Evolutionary conservation across 1,140 invertebrate species (phyloP), one percentile per base, ranked within the genome.

Genomic region (Colletes latitarsis): DNA sequence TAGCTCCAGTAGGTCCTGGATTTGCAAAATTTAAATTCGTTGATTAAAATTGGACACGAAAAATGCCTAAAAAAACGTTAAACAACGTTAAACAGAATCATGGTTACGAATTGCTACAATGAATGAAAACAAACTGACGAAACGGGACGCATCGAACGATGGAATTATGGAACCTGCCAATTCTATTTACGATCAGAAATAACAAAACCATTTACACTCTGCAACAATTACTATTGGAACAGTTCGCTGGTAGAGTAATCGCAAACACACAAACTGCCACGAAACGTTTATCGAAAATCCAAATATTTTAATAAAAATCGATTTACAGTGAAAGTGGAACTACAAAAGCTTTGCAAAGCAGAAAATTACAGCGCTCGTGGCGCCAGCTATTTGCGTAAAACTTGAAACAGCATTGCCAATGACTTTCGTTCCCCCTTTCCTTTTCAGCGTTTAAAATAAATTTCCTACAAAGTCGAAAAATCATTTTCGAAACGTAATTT

Each of bases 281-380:
- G 4, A 15, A 55, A 52, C 12, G 21, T 53, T 74, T 41, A 19
- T 15, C 17, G 46, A 19, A n/a, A 64, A 12, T 15, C 49, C 39
- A 30, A 76, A 76, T 55, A 46, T 76, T 57, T 76, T 39, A n/a
- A 41, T 76, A 43, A 46, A 64, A 43, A 41, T 6, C 62, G 21
- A 75, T 53, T 72, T 64, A 39, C 49, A 6, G 15, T 17, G 5
- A 17, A 3, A 4, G 17, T 15, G 46, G 39, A 30, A 14, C 41
- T 15, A 8, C 5, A 46, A 63, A 63, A 74, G 52, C 46, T 30
- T 64, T 15, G 71, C 19, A 10, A 41, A 58, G 46, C 19, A 6
- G 3, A 14, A 72, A 72, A 72, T 9, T 58, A 41, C 69, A 58
- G 0, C 30, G 30, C 2, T 43, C 39, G 53, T 4, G 39, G 19